phyloP scores from a whole-genome alignment of 2,797 vertebrate species.

The Sebastes matsubarae region DNA sequence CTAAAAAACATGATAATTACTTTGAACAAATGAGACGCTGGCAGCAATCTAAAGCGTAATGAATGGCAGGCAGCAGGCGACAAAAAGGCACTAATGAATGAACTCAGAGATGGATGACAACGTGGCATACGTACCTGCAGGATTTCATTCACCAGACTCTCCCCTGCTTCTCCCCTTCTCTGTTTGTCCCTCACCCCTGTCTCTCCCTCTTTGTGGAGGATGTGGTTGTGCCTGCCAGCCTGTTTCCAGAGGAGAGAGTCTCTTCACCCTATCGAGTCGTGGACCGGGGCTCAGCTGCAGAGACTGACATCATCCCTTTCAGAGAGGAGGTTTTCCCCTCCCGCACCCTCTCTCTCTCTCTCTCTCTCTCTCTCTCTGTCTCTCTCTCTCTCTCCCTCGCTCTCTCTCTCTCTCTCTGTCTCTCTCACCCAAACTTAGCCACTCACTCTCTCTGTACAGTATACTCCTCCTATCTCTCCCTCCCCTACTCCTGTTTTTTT shows the following conservation, averaged over 20 bases:
- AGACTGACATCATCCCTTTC: constrained; percentile 89
- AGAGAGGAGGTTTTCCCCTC: constrained; percentile 86
- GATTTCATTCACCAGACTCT: constrained; percentile 64
- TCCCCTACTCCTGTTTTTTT: constrained; percentile 36
- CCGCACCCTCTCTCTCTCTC: constrained; percentile 69
- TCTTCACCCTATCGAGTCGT: constrained; percentile 76
- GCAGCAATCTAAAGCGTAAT: constrained; percentile 41
- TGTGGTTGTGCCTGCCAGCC: constrained; percentile 44
- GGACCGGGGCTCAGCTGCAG: constrained; percentile 85
- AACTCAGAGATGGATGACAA: constrained; percentile 64
- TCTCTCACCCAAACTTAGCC: constrained; percentile 57
- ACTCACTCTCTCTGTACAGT: constrained; percentile 66
- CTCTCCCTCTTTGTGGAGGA: constrained; percentile 53
- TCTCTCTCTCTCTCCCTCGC: constrained; percentile 8
- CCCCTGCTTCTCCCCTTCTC: constrained; percentile 46
- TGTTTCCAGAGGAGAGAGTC: constrained; percentile 73
- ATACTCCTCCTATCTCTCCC: constrained; percentile 63
- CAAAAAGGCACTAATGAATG: constrained; percentile 65
- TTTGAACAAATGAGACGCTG: constrained; percentile 46
- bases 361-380: constrained; percentile 4
- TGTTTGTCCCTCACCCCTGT: constrained; percentile 40
- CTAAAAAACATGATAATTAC: constrained; percentile 51
- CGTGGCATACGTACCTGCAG: constrained; percentile 80
- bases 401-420: constrained; percentile 43
- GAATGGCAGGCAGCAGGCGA: constrained; percentile 34